Evolutionary conservation across 2,797 vertebrate genomes (phyloP), one percentile per base, ranked within the genome.

Genomic region (Sebastes umbrosus): DNA sequence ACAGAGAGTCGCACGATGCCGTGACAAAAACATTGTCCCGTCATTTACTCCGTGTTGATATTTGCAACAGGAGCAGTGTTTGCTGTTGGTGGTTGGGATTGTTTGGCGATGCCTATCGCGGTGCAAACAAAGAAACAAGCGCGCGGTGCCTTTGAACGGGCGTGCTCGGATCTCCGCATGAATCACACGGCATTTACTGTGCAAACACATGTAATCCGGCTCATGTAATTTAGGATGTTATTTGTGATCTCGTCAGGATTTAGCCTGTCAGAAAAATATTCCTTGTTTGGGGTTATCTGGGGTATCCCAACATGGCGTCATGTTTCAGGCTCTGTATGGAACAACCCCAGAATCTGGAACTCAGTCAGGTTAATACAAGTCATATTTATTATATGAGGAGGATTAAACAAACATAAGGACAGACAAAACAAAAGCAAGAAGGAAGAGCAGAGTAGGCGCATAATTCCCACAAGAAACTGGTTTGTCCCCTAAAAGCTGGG

Each of bases 171-270:
- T 83, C 50, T 58, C 83, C 20, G 18, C 8, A 46, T 54, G 43
- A 80, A 82, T 62, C 20, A 64, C 4, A 6, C 3, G 39, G 81
- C 76, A 77, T 85, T 87, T 59, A 72, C 74, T 60, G 60, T 24
- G 62, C 76, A 87, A 87, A 90, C 82, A 85, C 52, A 72, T 55
- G 24, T 29, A 79, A 87, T 80, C 86, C 64, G 6, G 13, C 29
- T 64, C 39, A 13, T 81, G 67, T 80, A 18, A 77, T 76, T 76
- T 22, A 25, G 68, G 62, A 84, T 70, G 77, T 62, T 62, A 31
- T 31, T 16, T 34, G 58, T 69, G 85, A 88, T 84, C 77, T 62
- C 9, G 8, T 77, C 46, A 2, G 54, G 75, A 60, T 81, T 85
- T 63, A 67, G 50, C 22, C 64, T 73, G 58, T 80, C 66, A 43